These are phyloP conservation scores for Anniella stebbinsi DNA, from an alignment of 2,797 vertebrate genomes.

Conservation along the genomic window DNA sequence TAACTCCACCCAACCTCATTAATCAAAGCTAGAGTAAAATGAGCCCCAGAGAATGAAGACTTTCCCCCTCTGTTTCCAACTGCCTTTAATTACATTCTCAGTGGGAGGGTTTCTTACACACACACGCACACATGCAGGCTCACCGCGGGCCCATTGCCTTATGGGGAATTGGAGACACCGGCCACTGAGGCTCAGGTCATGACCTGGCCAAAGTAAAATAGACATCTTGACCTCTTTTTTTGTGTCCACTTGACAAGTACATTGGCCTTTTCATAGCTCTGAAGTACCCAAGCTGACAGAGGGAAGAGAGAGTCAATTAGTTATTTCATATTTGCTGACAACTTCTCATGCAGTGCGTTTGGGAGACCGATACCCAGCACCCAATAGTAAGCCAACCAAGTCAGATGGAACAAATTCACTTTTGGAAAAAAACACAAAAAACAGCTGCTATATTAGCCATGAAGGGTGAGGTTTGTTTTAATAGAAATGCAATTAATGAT, in stretches of 20 bases:
- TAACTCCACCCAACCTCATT: conserved; percentile 82
- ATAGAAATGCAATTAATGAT: neutral
- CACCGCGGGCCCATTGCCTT: conserved; percentile 47
- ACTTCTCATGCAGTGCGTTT: neutral
- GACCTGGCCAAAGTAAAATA: conserved; percentile 75
- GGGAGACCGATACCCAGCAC: neutral
- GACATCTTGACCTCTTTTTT: conserved; percentile 58
- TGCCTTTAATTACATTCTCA: conserved; percentile 93
- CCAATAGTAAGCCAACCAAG: neutral
- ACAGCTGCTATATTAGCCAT: neutral
- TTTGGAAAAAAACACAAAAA: no score
- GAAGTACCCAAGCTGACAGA: conserved; percentile 16
- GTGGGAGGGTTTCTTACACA: conserved; percentile 78
- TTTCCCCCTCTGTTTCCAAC: conserved; percentile 83
- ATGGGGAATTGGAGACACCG: conserved; percentile 37
- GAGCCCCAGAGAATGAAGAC: conserved; percentile 81
- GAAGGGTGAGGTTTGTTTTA: neutral
- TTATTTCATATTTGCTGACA: neutral
- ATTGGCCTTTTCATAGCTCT: conserved; percentile 20
- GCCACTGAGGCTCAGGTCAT: conserved; percentile 71
- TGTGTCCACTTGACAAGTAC: conserved; percentile 52
- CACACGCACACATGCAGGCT: conserved; percentile 70
- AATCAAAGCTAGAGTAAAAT: conserved; percentile 86
- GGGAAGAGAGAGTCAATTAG: conserved; percentile 16
- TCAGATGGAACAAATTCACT: conserved; percentile 1